Conservation (phyloP, 2,888 invertebrate genomes). For the Rhopalosiphum nymphaeae region DNA sequence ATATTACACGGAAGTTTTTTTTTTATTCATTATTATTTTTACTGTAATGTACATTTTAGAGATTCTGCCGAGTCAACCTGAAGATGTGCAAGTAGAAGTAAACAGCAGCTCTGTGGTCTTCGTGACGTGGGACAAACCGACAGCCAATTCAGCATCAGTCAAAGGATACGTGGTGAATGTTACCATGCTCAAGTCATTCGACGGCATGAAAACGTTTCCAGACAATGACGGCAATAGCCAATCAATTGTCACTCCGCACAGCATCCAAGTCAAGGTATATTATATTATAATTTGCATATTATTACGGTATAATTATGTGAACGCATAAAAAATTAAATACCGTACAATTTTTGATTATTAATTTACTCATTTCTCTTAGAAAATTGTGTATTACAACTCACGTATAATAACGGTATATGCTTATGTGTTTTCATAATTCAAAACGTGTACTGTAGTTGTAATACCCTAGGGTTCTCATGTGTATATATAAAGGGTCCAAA, state of each 20-base stretch:
- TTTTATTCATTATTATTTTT: too few species aligned
- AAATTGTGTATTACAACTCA: background rate
- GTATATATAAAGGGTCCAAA: conserved; percentile 18
- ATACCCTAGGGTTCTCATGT: conserved; percentile 24
- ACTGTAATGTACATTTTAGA: conserved; percentile 71
- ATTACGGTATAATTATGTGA: background rate
- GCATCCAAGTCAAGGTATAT: conserved; percentile 72
- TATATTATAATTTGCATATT: background rate
- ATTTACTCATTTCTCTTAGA: background rate
- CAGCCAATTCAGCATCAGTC: conserved; percentile 77
- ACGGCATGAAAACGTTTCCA: conserved; percentile 70
- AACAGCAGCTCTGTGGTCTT: conserved; percentile 80
- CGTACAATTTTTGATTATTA: background rate
- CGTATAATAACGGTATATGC: conserved; percentile 15
- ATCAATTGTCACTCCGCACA: conserved; percentile 69
- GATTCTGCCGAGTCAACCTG: conserved; percentile 82
- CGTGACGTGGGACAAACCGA: conserved; percentile 80
- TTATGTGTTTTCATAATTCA: conserved; percentile 51
- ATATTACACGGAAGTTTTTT: background rate
- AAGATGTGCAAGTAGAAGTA: conserved; percentile 80
- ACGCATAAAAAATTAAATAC: background rate
- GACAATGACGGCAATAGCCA: conserved; percentile 69
- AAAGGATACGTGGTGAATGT: conserved; percentile 80
- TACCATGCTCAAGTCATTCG: conserved; percentile 79
- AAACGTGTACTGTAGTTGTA: conserved; percentile 30